These are phyloP conservation scores for Taurulus bubalis DNA, from an alignment of 2,113 vertebrate genomes.

Conservation along the genomic window DNA sequence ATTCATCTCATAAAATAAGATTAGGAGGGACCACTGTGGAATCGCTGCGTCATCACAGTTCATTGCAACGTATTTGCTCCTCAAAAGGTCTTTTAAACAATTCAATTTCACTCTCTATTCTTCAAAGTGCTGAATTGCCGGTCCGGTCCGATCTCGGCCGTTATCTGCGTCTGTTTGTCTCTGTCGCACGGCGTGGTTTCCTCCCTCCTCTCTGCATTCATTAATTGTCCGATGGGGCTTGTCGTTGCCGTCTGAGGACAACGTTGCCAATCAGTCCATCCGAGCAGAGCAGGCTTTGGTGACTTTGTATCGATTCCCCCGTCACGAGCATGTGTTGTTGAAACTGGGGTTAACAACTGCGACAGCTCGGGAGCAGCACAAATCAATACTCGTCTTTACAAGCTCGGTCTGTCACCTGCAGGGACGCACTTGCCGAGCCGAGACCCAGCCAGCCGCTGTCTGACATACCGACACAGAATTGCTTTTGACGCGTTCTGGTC, in stretches of 20 bases:
- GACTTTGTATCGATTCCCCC: conserved; percentile 54
- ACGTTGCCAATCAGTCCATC: conserved; percentile 3
- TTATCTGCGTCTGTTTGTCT: conserved; percentile 19
- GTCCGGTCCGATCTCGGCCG: conserved; percentile 10
- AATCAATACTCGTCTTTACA: conserved; percentile 53
- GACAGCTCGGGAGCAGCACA: conserved; percentile 36
- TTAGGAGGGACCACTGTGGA: background rate
- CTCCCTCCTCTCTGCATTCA: conserved; percentile 30
- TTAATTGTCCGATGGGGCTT: conserved; percentile 26
- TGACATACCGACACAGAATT: background rate
- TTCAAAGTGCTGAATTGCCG: background rate
- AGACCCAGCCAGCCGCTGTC: background rate
- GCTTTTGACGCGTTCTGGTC: background rate
- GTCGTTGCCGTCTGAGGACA: conserved; percentile 7
- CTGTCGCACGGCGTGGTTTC: conserved; percentile 3
- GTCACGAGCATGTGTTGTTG: conserved; percentile 37
- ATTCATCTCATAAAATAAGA: background rate
- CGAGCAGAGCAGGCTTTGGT: conserved; percentile 25
- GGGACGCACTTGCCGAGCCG: background rate
- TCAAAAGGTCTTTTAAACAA: background rate
- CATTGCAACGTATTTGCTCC: background rate
- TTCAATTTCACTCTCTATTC: background rate
- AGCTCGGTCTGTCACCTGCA: conserved; percentile 34
- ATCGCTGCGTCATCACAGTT: background rate
- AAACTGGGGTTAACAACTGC: conserved; percentile 64